These are phyloP conservation scores for Scleropages formosus DNA, from an alignment of 2,797 vertebrate genomes.

Conservation along the genomic window DNA sequence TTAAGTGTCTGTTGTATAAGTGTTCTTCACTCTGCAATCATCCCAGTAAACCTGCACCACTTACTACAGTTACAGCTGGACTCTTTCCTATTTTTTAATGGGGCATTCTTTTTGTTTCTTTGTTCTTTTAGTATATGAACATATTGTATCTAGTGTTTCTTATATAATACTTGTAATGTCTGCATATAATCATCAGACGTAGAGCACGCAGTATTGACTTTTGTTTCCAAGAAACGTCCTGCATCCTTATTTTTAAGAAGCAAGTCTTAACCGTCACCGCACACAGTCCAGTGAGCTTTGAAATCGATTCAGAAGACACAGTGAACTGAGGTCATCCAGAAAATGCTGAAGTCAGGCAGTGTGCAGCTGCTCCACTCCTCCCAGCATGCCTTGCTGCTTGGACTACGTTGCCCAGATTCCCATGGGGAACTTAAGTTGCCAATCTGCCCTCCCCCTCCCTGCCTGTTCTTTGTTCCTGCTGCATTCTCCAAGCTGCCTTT, in stretches of 20 bases:
- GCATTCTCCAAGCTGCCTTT: background rate
- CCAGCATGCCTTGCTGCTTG: constrained; percentile 51
- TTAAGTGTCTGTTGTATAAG: constrained; percentile 33
- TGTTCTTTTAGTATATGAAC: too few species aligned
- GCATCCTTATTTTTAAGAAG: too few species aligned
- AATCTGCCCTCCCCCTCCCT: too few species aligned
- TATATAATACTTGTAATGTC: too few species aligned
- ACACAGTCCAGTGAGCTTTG: background rate
- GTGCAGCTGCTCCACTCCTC: constrained; percentile 31
- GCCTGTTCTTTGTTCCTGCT: background rate
- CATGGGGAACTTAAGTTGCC: constrained; percentile 50
- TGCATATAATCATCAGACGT: too few species aligned
- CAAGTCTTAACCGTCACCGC: background rate
- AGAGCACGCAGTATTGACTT: too few species aligned
- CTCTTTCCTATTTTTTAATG: too few species aligned
- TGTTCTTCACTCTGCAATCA: constrained; percentile 16
- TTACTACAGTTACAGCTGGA: too few species aligned
- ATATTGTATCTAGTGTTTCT: too few species aligned
- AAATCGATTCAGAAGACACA: background rate
- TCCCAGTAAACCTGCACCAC: constrained; percentile 18
- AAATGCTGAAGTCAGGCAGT: constrained; percentile 49
- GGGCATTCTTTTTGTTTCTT: too few species aligned
- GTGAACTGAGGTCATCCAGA: constrained; percentile 42
- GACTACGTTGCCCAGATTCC: constrained; percentile 64
- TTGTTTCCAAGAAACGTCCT: too few species aligned